phyloP scores from a whole-genome alignment of 2,888 invertebrate genomes.

The Halictus ligatus region DNA sequence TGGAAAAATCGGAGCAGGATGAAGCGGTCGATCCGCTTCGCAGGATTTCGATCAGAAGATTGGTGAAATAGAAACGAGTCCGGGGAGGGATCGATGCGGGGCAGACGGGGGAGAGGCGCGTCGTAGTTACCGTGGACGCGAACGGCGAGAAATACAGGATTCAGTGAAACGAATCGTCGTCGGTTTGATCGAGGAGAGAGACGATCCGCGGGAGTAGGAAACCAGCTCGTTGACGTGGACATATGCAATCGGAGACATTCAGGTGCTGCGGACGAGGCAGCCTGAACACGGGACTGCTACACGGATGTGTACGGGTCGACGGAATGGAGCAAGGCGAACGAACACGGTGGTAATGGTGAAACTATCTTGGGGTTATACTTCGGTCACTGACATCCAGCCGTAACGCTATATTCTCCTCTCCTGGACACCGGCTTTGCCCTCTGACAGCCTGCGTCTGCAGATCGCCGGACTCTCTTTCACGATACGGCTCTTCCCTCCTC shows the following conservation, averaged over 20 bases:
- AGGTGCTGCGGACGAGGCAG: slow-evolving; percentile 50
- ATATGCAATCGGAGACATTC: slow-evolving; percentile 58
- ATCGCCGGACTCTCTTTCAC: slow-evolving; percentile 41
- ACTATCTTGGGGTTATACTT: slow-evolving; percentile 82
- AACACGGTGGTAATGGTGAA: slow-evolving; percentile 78
- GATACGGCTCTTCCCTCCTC: slow-evolving; percentile 12
- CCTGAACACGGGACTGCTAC: slow-evolving; percentile 47
- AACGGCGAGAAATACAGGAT: slow-evolving; percentile 9
- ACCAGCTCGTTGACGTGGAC: slow-evolving; percentile 36
- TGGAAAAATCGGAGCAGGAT: slow-evolving; percentile 22
- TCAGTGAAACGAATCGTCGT: slow-evolving; percentile 5
- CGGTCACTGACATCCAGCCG: slow-evolving; percentile 82
- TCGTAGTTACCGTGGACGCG: neutral
- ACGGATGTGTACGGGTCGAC: slow-evolving; percentile 31
- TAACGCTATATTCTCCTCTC: slow-evolving; percentile 71
- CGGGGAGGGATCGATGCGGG: slow-evolving; percentile 1
- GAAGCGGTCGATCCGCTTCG: slow-evolving; percentile 25
- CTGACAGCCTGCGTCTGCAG: slow-evolving; percentile 57
- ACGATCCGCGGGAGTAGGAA: neutral
- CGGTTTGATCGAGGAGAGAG: slow-evolving; percentile 19
- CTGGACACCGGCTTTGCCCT: slow-evolving; percentile 66
- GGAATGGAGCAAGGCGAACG: slow-evolving; percentile 56
- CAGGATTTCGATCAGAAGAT: slow-evolving; percentile 21
- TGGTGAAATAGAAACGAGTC: slow-evolving; percentile 14
- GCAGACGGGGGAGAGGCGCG: neutral